Evolutionary conservation across 2,797 vertebrate species (phyloP).

Genomic region (Coregonus ussuriensis): DNA sequence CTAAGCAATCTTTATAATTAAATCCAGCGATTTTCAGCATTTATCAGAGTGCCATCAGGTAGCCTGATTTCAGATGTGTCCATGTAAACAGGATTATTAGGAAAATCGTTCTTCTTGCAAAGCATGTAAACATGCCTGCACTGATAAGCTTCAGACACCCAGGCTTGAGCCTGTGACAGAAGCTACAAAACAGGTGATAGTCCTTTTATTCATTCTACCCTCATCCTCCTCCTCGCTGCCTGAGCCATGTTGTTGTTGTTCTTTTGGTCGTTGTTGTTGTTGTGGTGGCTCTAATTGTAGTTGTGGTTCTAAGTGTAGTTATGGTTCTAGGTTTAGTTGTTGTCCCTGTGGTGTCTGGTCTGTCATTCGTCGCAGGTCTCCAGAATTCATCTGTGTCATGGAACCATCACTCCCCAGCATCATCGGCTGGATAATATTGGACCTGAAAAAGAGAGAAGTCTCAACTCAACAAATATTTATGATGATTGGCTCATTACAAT

Average conservation of each 20-base stretch:
- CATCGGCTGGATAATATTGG: constrained; percentile 89
- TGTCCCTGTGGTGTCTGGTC: constrained; percentile 49
- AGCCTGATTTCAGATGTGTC: too few species aligned
- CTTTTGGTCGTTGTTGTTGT: not conserved
- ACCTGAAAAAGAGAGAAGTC: constrained; percentile 64
- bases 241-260: not conserved
- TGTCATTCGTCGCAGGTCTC: constrained; percentile 77
- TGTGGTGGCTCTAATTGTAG: not conserved
- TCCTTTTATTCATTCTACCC: not conserved
- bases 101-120: too few species aligned
- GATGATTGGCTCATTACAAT: not conserved
- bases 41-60: too few species aligned
- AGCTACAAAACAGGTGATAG: not conserved
- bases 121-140: too few species aligned
- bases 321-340: not conserved
- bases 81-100: too few species aligned
- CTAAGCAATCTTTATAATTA: too few species aligned
- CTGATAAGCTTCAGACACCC: too few species aligned
- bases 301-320: not conserved
- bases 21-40: too few species aligned
- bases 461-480: not conserved
- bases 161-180: too few species aligned
- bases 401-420: constrained; percentile 83
- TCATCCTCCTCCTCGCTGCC: not conserved
- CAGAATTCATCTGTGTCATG: constrained; percentile 80